Evolutionary conservation across 2,888 invertebrate species (phyloP).

Genomic region (Euzetes globulus): DNA sequence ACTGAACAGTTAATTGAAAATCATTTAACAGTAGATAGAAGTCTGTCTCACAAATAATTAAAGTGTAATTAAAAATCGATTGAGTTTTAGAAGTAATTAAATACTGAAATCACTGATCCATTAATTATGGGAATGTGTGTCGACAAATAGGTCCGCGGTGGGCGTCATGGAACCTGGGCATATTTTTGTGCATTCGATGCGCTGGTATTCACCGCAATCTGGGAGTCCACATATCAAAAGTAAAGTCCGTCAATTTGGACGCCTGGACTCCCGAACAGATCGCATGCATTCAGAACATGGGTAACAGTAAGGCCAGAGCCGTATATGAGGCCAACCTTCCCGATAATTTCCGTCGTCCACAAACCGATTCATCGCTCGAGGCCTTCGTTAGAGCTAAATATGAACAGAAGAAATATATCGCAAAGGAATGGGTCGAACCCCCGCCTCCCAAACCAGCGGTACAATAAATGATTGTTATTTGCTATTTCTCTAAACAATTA

Average conservation of each 20-base stretch:
- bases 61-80: no score
- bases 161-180: constrained; percentile 98
- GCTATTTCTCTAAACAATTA: neutral
- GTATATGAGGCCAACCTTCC: constrained; percentile 96
- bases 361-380: constrained; percentile 82
- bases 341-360: constrained; percentile 89
- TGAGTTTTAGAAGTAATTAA: no score
- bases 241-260: constrained; percentile 96
- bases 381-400: constrained; percentile 96
- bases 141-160: constrained; percentile 82
- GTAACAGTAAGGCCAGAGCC: constrained; percentile 89
- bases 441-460: constrained; percentile 64
- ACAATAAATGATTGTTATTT: constrained; percentile 33
- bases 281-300: constrained; percentile 89
- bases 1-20: neutral
- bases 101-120: neutral
- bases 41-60: neutral
- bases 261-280: constrained; percentile 98
- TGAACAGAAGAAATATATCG: constrained; percentile 96
- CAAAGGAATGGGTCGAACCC: constrained; percentile 90
- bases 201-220: constrained; percentile 91
- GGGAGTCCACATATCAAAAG: constrained; percentile 96
- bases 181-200: constrained; percentile 96
- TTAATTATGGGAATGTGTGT: neutral
- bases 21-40: neutral